These are phyloP conservation scores for Cercocebus atys DNA, from an alignment of 2,113 vertebrate species.

Conservation along the genomic window DNA sequence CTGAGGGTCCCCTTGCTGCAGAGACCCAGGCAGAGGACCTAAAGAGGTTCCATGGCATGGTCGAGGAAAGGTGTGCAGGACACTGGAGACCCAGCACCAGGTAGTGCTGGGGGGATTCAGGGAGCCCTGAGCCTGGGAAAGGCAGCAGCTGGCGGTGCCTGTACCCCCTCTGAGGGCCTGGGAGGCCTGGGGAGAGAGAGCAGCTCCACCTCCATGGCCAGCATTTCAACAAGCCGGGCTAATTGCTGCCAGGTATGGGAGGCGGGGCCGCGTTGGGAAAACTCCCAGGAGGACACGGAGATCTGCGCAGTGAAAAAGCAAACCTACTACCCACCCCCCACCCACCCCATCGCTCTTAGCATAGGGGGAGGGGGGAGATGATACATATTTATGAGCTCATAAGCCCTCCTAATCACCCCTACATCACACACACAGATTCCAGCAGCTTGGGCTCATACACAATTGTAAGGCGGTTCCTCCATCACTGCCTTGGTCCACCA, in stretches of 20 bases:
- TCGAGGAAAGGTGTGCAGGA: not conserved
- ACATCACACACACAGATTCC: constrained; percentile 66
- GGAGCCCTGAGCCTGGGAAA: not conserved
- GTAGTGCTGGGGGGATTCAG: not conserved
- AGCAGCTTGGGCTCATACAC: constrained; percentile 65
- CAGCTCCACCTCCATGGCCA: accelerated
- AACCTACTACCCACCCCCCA: not conserved
- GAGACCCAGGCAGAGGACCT: not conserved
- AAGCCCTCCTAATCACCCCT: constrained; percentile 74
- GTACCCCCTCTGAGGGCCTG: too few relatives aligned
- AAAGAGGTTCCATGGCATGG: not conserved
- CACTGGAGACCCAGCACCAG: accelerated
- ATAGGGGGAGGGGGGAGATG: not conserved
- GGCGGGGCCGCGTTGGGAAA: not conserved
- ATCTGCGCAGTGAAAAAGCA: constrained; percentile 10
- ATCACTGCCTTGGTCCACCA: not conserved
- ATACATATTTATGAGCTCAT: constrained; percentile 76
- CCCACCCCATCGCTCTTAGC: not conserved
- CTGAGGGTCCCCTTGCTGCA: not conserved
- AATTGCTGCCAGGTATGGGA: not conserved
- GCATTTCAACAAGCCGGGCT: not conserved
- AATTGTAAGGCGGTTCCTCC: constrained; percentile 54
- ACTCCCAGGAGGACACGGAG: not conserved
- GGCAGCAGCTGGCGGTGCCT: not conserved
- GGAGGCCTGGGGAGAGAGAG: not conserved